These are phyloP conservation scores for Brachylomia viminalis DNA, from an alignment of 2,888 invertebrate genomes.

Conservation along the genomic window DNA sequence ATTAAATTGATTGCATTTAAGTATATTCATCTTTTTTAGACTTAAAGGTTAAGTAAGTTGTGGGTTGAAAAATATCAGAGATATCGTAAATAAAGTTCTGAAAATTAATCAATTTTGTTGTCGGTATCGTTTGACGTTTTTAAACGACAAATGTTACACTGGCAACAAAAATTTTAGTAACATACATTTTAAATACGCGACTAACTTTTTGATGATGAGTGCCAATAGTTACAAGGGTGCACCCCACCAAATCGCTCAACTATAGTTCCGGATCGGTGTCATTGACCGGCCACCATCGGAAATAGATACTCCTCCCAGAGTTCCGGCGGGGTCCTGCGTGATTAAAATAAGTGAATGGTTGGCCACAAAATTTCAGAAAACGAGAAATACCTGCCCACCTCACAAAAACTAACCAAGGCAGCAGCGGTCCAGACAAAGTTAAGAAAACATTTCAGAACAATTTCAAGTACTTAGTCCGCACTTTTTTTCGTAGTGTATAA, in stretches of 20 bases:
- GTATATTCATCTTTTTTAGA: neutral
- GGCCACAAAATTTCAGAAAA: too few species aligned
- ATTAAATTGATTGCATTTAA: neutral
- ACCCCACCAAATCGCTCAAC: constrained; percentile 78
- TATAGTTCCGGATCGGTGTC: constrained; percentile 84
- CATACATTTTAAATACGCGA: constrained; percentile 9
- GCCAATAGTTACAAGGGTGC: constrained; percentile 75
- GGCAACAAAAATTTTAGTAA: neutral
- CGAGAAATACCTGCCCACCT: neutral
- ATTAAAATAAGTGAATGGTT: constrained; percentile 66
- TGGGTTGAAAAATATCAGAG: neutral
- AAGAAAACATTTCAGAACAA: neutral
- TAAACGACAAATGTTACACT: neutral
- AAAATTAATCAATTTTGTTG: constrained; percentile 9
- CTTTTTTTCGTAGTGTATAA: neutral
- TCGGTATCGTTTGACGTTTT: neutral
- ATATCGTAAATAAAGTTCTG: neutral
- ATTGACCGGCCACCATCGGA: constrained; percentile 84
- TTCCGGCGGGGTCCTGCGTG: constrained; percentile 75
- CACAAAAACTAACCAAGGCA: neutral
- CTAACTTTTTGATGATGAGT: constrained; percentile 67
- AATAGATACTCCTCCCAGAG: constrained; percentile 82
- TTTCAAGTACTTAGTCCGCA: neutral
- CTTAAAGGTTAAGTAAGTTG: neutral
- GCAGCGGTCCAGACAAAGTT: neutral